Conservation (phyloP, 2,888 invertebrate genomes). For the Amphipoea lucens region DNA sequence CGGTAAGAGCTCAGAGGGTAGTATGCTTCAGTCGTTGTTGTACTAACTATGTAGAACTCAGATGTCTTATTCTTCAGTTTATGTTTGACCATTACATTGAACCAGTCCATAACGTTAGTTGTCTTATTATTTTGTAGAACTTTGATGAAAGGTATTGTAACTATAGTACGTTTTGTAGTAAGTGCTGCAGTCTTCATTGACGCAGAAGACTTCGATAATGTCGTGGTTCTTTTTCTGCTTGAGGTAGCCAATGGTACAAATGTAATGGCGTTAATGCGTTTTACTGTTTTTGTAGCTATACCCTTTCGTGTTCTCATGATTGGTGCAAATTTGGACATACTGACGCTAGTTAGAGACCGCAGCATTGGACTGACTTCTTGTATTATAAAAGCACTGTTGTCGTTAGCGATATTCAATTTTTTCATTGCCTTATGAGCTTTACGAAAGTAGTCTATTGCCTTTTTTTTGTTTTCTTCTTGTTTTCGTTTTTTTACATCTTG, state of each 20-base stretch:
- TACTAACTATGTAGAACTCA: constrained; percentile 62
- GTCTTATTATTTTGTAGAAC: constrained; percentile 44
- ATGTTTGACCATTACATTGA: constrained; percentile 69
- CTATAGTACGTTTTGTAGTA: constrained; percentile 6
- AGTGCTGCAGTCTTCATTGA: background rate
- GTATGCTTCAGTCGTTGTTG: constrained; percentile 62
- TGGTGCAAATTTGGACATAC: background rate
- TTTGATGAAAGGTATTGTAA: constrained; percentile 13
- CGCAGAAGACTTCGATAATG: background rate
- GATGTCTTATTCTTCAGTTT: constrained; percentile 64
- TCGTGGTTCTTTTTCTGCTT: constrained; percentile 6
- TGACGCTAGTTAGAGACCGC: too few species aligned
- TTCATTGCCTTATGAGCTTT: constrained; percentile 10
- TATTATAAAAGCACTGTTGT: background rate
- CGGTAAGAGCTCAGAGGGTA: constrained; percentile 6
- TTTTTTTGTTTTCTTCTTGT: background rate
- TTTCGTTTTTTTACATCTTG: background rate
- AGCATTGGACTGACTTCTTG: background rate
- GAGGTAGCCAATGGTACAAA: constrained; percentile 37
- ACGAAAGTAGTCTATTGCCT: constrained; percentile 24
- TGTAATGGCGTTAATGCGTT: constrained; percentile 33
- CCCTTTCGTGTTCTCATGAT: constrained; percentile 14
- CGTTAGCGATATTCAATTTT: background rate
- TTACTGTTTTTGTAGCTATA: background rate
- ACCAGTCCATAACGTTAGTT: constrained; percentile 78